phyloP scores from a whole-genome alignment of 2,888 invertebrate species.

The Osedax frankpressi region DNA sequence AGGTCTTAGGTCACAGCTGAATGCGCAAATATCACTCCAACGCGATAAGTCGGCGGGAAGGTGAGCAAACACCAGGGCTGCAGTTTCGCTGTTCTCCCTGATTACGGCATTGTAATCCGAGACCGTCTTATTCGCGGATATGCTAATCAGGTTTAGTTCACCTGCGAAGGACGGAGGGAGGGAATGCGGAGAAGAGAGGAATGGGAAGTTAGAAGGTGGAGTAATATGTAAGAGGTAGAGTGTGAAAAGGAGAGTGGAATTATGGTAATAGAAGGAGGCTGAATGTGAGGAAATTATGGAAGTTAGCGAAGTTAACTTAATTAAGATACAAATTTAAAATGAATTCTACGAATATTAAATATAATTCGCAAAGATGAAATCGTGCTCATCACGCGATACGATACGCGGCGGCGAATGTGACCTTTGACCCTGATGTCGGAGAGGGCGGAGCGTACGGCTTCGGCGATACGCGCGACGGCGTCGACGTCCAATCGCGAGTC shows the following conservation, averaged over 20 bases:
- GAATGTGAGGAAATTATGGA: too few relatives aligned
- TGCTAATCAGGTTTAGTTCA: neutral
- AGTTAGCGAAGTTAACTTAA: neutral
- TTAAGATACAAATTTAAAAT: too few relatives aligned
- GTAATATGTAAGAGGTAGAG: too few relatives aligned
- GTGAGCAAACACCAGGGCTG: constrained; percentile 82
- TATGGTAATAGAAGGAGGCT: too few relatives aligned
- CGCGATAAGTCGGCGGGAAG: constrained; percentile 52
- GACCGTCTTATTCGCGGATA: constrained; percentile 21
- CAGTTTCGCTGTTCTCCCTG: constrained; percentile 58
- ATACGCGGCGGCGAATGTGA: neutral
- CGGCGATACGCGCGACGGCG: neutral
- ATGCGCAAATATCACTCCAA: constrained; percentile 49
- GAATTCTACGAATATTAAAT: neutral
- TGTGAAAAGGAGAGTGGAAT: too few relatives aligned
- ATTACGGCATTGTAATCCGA: constrained; percentile 56
- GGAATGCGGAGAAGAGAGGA: too few relatives aligned
- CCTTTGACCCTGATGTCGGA: neutral
- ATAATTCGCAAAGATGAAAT: too few relatives aligned
- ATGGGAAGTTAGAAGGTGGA: too few relatives aligned
- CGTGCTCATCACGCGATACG: too few relatives aligned
- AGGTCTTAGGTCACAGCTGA: constrained; percentile 74
- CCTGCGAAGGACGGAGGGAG: neutral
- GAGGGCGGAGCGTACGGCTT: neutral
- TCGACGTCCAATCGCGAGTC: constrained; percentile 30